Conservation (phyloP, 2,888 invertebrate species). For the Tanytarsus gracilentus region DNA sequence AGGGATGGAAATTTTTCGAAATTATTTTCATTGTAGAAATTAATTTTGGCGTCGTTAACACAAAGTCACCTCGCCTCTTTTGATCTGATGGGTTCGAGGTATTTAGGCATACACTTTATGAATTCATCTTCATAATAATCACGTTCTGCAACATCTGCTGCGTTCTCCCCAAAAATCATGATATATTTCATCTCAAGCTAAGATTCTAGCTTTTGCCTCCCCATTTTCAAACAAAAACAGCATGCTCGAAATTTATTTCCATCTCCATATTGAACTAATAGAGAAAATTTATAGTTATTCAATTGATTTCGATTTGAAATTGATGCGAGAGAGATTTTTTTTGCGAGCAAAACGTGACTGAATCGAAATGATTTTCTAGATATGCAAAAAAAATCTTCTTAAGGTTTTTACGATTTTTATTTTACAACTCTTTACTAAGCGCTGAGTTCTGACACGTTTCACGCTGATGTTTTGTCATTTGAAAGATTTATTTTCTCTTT, state of each 20-base stretch:
- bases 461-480: background rate
- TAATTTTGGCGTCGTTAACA: too few relatives aligned
- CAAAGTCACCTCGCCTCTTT: too few relatives aligned
- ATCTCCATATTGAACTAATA: conserved; percentile 1
- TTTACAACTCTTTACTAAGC: conserved; percentile 11
- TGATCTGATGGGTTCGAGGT: background rate
- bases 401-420: background rate
- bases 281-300: conserved; percentile 26
- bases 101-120: conserved; percentile 25
- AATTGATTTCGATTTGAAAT: conserved; percentile 16
- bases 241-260: conserved; percentile 10
- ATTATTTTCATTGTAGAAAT: too few relatives aligned
- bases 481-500: background rate
- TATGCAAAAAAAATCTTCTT: background rate
- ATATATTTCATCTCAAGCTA: background rate
- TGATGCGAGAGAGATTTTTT: background rate
- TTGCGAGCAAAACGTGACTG: conserved; percentile 9
- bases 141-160: conserved; percentile 9
- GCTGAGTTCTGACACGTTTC: conserved; percentile 12
- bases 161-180: background rate
- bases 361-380: background rate
- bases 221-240: background rate
- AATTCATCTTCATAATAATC: conserved; percentile 26
- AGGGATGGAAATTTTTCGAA: too few relatives aligned
- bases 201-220: background rate